These are phyloP conservation scores for Oscheius sp. DNA, from an alignment of 1,140 invertebrate species.

Conservation along the genomic window DNA sequence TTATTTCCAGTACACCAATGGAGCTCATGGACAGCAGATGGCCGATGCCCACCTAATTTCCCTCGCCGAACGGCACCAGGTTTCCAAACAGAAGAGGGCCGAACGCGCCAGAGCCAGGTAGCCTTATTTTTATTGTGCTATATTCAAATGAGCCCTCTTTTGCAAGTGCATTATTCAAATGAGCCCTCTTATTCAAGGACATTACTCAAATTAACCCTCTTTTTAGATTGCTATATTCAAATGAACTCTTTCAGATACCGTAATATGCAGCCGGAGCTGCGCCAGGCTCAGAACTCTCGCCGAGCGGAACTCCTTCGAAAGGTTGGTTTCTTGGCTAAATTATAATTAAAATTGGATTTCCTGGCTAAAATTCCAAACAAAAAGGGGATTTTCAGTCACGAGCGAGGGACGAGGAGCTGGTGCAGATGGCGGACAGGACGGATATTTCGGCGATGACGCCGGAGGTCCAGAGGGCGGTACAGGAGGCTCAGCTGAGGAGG, in stretches of 20 bases:
- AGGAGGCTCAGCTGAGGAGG: slow-evolving; percentile 13
- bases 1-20: too few species aligned
- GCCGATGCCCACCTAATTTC: not conserved
- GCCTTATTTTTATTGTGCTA: too few species aligned
- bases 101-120: slow-evolving; percentile 24
- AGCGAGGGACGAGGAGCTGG: slow-evolving; percentile 24
- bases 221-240: too few species aligned
- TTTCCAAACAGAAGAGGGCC: slow-evolving; percentile 4
- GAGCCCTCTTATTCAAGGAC: too few species aligned
- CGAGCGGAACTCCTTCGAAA: slow-evolving; percentile 4
- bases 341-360: not conserved
- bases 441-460: not conserved
- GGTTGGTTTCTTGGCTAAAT: not conserved
- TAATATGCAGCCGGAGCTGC: slow-evolving; percentile 5
- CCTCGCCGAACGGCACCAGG: not conserved
- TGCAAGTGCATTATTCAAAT: too few species aligned
- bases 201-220: too few species aligned
- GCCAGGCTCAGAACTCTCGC: slow-evolving; percentile 13
- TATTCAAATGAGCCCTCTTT: too few species aligned
- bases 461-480: not conserved
- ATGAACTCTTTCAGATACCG: slow-evolving; percentile 12
- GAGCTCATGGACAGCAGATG: too few species aligned
- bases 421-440: slow-evolving; percentile 19
- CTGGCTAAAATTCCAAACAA: not conserved
- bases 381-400: not conserved